These are phyloP conservation scores for Agapornis canus DNA, from an alignment of 2,797 vertebrate species.

Conservation along the genomic window DNA sequence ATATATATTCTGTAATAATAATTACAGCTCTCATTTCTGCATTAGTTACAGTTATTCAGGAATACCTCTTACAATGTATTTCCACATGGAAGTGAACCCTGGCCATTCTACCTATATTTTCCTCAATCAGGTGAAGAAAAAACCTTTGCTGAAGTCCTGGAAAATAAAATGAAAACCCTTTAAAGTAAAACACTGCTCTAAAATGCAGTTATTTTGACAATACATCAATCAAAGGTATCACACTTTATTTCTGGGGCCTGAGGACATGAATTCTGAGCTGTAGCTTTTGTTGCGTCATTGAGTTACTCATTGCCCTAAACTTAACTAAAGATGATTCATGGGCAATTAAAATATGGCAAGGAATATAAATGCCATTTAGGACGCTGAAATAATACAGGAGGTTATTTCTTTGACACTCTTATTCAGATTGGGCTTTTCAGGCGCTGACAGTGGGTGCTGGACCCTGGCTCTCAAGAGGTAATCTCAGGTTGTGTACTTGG, in stretches of 20 bases:
- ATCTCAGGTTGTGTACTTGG: background rate
- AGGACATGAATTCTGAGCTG: constrained; percentile 9
- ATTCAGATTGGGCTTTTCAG: background rate
- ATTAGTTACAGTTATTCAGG: background rate
- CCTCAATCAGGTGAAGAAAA: background rate
- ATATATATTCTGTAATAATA: background rate
- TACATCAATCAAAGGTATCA: constrained; percentile 3
- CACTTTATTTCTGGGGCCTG: background rate
- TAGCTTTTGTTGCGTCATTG: constrained; percentile 1
- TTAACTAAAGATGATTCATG: constrained; percentile 17
- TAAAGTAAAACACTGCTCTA: background rate
- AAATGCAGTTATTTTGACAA: constrained; percentile 33
- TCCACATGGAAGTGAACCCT: background rate
- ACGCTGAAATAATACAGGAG: background rate
- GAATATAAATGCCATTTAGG: background rate
- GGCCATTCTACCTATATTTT: background rate
- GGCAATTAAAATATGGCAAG: background rate
- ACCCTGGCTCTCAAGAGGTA: background rate
- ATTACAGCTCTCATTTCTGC: background rate
- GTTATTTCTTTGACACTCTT: background rate
- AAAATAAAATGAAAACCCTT: background rate
- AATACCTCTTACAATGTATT: background rate
- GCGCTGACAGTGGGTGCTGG: background rate
- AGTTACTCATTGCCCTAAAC: constrained; percentile 42
- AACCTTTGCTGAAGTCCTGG: background rate